These are phyloP conservation scores for Cephus cinctus DNA, from an alignment of 1,140 invertebrate genomes.

Conservation along the genomic window DNA sequence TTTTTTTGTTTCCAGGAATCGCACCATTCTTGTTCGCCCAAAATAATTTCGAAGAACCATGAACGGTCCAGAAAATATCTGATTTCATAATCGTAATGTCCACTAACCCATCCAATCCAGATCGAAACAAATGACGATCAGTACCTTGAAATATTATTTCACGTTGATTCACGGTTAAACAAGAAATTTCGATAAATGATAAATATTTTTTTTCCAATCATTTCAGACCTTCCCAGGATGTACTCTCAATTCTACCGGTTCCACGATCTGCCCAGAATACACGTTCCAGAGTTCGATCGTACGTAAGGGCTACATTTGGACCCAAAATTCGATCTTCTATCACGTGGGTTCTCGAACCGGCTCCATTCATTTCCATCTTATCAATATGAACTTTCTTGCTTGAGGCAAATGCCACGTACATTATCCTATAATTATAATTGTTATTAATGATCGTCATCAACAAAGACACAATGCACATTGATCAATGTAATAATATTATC, in stretches of 20 bases:
- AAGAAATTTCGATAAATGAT: no score
- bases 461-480: slow-evolving; percentile 6
- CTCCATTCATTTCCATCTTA: slow-evolving; percentile 60
- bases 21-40: slow-evolving; percentile 61
- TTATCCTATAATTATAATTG: slow-evolving; percentile 51
- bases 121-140: slow-evolving; percentile 24
- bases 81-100: slow-evolving; percentile 26
- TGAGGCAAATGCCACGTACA: slow-evolving; percentile 64
- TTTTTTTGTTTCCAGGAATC: slow-evolving; percentile 42
- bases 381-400: slow-evolving; percentile 58
- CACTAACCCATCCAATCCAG: slow-evolving; percentile 41
- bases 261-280: slow-evolving; percentile 61
- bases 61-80: slow-evolving; percentile 57
- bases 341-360: slow-evolving; percentile 48
- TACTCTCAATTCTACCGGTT: slow-evolving; percentile 57
- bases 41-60: slow-evolving; percentile 54
- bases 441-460: neutral
- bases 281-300: slow-evolving; percentile 52
- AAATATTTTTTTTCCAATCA: neutral
- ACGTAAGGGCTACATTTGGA: slow-evolving; percentile 56
- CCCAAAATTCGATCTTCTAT: slow-evolving; percentile 57
- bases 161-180: no score
- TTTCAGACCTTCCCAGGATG: slow-evolving; percentile 56
- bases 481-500: neutral
- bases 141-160: slow-evolving; percentile 29